Conservation (phyloP, 2,113 vertebrate species). For the Narcine bancroftii region DNA sequence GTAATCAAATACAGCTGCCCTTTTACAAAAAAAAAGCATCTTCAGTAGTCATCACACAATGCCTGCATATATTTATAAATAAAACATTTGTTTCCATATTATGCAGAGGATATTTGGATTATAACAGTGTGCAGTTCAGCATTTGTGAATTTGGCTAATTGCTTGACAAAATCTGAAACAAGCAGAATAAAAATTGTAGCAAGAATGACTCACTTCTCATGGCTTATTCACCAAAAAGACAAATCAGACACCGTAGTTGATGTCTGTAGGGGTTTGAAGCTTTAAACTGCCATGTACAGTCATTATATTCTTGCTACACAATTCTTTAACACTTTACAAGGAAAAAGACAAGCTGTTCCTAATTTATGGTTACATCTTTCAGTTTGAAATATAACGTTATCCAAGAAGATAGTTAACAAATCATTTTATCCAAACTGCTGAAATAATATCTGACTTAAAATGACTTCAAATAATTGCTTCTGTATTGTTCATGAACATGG, state of each 20-base stretch:
- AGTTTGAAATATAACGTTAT: conserved; percentile 47
- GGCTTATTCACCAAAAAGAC: conserved; percentile 60
- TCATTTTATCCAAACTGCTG: conserved; percentile 36
- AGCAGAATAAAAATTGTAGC: conserved; percentile 60
- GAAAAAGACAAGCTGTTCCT: conserved; percentile 51
- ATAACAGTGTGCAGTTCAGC: not conserved
- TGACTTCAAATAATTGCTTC: conserved; percentile 35
- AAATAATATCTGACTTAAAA: conserved; percentile 40
- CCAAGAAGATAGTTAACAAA: conserved; percentile 42
- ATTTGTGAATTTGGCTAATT: conserved; percentile 4
- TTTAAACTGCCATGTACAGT: conserved; percentile 60
- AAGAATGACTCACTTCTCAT: conserved; percentile 63
- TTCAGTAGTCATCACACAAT: conserved; percentile 1
- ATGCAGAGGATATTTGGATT: conserved; percentile 9
- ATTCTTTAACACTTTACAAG: conserved; percentile 58
- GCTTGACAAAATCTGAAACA: conserved; percentile 54
- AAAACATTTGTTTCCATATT: not conserved
- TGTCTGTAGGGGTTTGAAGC: conserved; percentile 59
- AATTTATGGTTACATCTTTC: conserved; percentile 49
- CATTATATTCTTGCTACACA: conserved; percentile 52
- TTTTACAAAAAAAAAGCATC: not conserved
- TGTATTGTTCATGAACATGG: conserved; percentile 3
- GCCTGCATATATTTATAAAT: not conserved
- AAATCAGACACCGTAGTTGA: conserved; percentile 60
- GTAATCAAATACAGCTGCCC: not conserved